Evolutionary conservation across 1,140 invertebrate genomes (phyloP), one percentile per base, ranked within the genome.

Genomic region (Psix sp.): DNA sequence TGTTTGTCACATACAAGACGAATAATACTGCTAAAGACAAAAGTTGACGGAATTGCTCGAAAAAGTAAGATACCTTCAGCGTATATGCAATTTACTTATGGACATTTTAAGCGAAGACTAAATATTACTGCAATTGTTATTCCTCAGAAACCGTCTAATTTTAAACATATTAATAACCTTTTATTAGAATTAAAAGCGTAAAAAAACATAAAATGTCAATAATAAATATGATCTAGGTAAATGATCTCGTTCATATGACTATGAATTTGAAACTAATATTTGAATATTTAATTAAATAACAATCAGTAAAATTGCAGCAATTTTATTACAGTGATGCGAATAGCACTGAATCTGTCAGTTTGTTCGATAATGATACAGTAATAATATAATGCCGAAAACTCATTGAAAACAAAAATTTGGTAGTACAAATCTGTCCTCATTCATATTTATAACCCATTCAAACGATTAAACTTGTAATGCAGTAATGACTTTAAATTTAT

Each of bases 81-180:
- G 63, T 46, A 63, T 75, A 71, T 62, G 56, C 71, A 86, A 86
- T 85, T 86, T 86, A 84, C 84, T 86, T 86, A 85, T 84, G 74
- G 76, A 52, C 83, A 54, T 70, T 79, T 66, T 65, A 63, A 7
- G n/a, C n/a, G n/a, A n/a, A n/a, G n/a, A n/a, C n/a, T n/a, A n/a
- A n/a, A n/a, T n/a, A n/a, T n/a, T 24, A 24, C 4, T 24, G 21
- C 21, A 4, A 24, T 24, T 24, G 4, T 9, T 24, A 10, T 7
- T 29, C 2, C 1, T 29, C n/a, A 29, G 26, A 29, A n/a, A 29
- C 7, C 2, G n/a, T 10, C 26, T 29, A 2, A 3, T 7, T 29
- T 24, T 24, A 4, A 29, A 29, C 7, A 1, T 2, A 7, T 29
- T 2, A 3, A 29, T 29, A 7, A 1, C 7, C 2, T 29, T 29